phyloP scores from a whole-genome alignment of 2,797 vertebrate genomes.

The Brachyrhaphis roseni region DNA sequence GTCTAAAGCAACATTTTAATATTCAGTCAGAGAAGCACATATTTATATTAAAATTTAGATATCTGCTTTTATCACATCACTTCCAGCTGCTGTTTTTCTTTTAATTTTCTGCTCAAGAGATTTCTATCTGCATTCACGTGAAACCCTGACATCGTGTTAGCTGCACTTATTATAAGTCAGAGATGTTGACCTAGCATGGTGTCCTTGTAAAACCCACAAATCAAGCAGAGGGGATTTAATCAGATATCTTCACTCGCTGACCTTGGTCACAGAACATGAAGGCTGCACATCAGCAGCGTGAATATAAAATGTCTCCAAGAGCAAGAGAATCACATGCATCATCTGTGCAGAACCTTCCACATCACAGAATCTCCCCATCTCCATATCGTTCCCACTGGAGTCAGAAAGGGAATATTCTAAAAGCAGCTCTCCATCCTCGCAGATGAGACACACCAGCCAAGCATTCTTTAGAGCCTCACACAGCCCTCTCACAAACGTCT shows the following conservation, averaged over 20 bases:
- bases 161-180: conserved; percentile 29
- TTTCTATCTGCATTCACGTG: conserved; percentile 17
- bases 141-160: conserved; percentile 41
- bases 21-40: background rate
- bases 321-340: conserved; percentile 33
- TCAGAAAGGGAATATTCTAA: conserved; percentile 41
- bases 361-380: conserved; percentile 47
- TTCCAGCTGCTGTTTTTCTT: conserved; percentile 5
- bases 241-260: conserved; percentile 45
- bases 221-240: conserved; percentile 50
- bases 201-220: conserved; percentile 39
- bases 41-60: background rate
- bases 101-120: conserved; percentile 12
- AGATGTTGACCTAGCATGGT: conserved; percentile 23
- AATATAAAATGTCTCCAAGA: conserved; percentile 47
- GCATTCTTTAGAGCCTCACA: conserved; percentile 40
- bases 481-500: conserved; percentile 47
- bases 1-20: background rate
- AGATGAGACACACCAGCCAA: conserved; percentile 55
- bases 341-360: conserved; percentile 41
- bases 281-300: conserved; percentile 33
- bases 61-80: conserved; percentile 7
- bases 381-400: conserved; percentile 46
- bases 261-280: conserved; percentile 58
- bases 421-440: conserved; percentile 33